These are phyloP conservation scores for Gadus macrocephalus DNA, from an alignment of 2,113 vertebrate species.

Conservation along the genomic window DNA sequence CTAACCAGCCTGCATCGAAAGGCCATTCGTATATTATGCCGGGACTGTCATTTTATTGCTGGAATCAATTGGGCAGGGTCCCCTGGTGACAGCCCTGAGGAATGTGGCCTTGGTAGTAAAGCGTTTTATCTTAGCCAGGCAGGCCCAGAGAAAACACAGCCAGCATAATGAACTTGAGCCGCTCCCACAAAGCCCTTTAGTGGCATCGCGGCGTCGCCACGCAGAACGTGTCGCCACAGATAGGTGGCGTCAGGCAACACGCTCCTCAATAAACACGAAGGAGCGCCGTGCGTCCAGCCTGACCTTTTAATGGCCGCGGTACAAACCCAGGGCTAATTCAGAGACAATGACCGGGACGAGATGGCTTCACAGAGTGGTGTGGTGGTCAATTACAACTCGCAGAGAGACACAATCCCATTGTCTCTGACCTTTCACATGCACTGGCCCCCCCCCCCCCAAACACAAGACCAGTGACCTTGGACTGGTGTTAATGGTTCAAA, in stretches of 20 bases:
- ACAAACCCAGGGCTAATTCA: constrained; percentile 44
- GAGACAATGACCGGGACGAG: constrained; percentile 30
- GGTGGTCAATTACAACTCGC: constrained; percentile 44
- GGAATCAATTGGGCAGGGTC: constrained; percentile 83
- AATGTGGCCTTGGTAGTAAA: constrained; percentile 77
- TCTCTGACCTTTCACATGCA: constrained; percentile 55
- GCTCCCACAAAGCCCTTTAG: constrained; percentile 76
- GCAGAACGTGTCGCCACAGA: constrained; percentile 22
- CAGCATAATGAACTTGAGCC: constrained; percentile 76
- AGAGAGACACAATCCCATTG: constrained; percentile 31
- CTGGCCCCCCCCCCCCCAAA: neutral
- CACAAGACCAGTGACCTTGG: too few relatives aligned
- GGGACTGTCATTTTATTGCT: constrained; percentile 85
- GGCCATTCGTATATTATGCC: constrained; percentile 78
- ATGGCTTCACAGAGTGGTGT: constrained; percentile 32
- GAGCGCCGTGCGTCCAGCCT: neutral
- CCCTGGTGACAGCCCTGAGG: constrained; percentile 72
- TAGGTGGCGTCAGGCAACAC: constrained; percentile 6
- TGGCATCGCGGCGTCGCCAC: constrained; percentile 39
- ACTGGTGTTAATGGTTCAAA: too few relatives aligned
- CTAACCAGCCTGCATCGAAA: constrained; percentile 81
- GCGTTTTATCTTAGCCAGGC: constrained; percentile 84
- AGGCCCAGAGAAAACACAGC: constrained; percentile 76
- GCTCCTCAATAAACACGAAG: neutral
- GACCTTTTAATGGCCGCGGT: neutral